Evolutionary conservation across 2,888 invertebrate species (phyloP).

Genomic region (Pandemis cinnamomeana): DNA sequence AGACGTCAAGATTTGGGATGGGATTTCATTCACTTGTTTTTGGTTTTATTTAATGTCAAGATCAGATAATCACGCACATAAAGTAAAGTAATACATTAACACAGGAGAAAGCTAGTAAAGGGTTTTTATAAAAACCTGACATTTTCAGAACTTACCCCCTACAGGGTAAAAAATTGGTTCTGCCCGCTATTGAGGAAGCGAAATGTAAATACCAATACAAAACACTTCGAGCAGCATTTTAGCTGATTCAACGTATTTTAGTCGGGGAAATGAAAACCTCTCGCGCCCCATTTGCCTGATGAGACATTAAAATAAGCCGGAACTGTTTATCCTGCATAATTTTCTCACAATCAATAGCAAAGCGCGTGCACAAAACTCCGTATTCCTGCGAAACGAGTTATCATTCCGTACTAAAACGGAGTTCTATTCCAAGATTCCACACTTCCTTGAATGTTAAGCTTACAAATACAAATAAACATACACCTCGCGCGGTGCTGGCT

Average conservation of each 20-base stretch:
- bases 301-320: constrained; percentile 31
- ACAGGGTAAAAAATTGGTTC: background rate
- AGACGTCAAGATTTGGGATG: background rate
- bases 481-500: constrained; percentile 74
- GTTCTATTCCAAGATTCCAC: constrained; percentile 78
- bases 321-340: constrained; percentile 30
- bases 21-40: background rate
- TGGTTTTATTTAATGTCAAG: too few relatives aligned
- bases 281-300: constrained; percentile 36
- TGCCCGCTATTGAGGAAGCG: background rate
- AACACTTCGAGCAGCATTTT: constrained; percentile 1
- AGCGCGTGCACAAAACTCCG: constrained; percentile 29
- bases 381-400: constrained; percentile 53
- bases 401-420: constrained; percentile 64
- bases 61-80: background rate
- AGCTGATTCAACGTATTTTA: constrained; percentile 30
- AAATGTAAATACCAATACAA: background rate
- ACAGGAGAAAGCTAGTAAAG: background rate
- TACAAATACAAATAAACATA: constrained; percentile 81
- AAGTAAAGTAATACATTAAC: background rate
- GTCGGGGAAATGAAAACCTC: constrained; percentile 29
- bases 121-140: background rate
- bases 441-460: constrained; percentile 82
- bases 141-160: background rate
- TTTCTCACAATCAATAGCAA: constrained; percentile 38